Conservation (phyloP, 2,113 vertebrate genomes). For the Myanophis thanlyinensis region DNA sequence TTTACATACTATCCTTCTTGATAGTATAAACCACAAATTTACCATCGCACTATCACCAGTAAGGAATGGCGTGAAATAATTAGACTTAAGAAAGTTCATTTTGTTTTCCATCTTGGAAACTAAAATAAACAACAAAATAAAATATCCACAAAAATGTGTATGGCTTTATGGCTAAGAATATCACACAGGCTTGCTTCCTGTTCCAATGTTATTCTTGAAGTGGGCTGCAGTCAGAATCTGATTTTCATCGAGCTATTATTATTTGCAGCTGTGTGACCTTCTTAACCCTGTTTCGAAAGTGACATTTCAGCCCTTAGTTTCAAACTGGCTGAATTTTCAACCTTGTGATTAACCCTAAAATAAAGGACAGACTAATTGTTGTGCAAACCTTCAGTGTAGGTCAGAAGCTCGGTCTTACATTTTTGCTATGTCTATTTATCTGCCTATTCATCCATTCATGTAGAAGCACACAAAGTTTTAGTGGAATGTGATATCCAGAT, state of each 20-base stretch:
- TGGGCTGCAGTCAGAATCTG: conserved; percentile 74
- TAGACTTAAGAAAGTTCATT: conserved; percentile 41
- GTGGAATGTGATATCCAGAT: conserved; percentile 5
- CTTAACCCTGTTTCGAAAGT: conserved; percentile 78
- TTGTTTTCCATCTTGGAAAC: conserved; percentile 16
- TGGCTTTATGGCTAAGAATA: conserved; percentile 69
- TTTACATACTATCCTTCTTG: background rate
- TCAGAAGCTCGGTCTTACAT: conserved; percentile 40
- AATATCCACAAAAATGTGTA: conserved; percentile 61
- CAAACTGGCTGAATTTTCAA: conserved; percentile 70
- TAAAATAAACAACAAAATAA: conserved; percentile 37
- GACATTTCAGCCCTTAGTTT: conserved; percentile 78
- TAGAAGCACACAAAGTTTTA: background rate
- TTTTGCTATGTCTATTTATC: conserved; percentile 32
- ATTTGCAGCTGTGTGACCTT: conserved; percentile 81
- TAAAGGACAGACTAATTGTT: conserved; percentile 42
- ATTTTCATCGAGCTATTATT: conserved; percentile 83
- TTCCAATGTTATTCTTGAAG: conserved; percentile 78
- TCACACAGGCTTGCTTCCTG: conserved; percentile 76
- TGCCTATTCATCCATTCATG: background rate
- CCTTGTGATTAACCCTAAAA: conserved; percentile 58
- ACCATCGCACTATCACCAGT: conserved; percentile 9
- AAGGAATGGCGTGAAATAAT: conserved; percentile 44
- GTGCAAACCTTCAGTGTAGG: conserved; percentile 39
- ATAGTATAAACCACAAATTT: background rate